Evolutionary conservation across 1,140 invertebrate genomes (phyloP).

Genomic region (Oreohelix idahoensis): DNA sequence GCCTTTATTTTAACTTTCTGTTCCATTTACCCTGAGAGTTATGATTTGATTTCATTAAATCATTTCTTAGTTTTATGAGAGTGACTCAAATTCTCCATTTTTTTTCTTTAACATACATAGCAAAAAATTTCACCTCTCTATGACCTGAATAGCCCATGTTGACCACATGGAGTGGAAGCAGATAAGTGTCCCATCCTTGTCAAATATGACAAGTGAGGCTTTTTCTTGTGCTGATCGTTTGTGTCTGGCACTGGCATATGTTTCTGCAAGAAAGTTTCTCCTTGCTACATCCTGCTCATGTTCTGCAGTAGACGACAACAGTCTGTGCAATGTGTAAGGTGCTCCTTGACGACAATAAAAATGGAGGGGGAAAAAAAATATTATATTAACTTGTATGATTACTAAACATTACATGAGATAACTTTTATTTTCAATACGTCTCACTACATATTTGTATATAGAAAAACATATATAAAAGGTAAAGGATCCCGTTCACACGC

Average conservation of each 20-base stretch:
- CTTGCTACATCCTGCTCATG: not conserved
- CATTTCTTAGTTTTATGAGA: no score
- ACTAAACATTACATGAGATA: not conserved
- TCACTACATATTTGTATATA: not conserved
- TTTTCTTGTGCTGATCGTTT: constrained; percentile 50
- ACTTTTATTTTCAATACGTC: not conserved
- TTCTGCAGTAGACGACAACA: not conserved
- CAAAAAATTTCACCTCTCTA: constrained; percentile 62
- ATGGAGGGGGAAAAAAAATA: not conserved
- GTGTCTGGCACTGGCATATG: constrained; percentile 57
- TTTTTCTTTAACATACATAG: no score
- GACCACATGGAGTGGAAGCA: constrained; percentile 76
- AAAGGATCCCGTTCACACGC: no score
- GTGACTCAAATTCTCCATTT: no score
- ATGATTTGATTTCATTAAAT: no score
- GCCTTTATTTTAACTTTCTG: no score
- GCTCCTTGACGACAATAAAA: not conserved
- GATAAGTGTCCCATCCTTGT: constrained; percentile 76
- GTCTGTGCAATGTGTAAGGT: not conserved
- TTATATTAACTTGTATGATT: not conserved
- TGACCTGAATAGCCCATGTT: constrained; percentile 72
- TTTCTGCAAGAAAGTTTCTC: constrained; percentile 41
- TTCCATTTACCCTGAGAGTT: no score
- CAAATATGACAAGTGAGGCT: constrained; percentile 73
- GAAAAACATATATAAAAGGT: no score